Conservation (phyloP, 2,797 vertebrate genomes). For the Sebastes alutus region DNA sequence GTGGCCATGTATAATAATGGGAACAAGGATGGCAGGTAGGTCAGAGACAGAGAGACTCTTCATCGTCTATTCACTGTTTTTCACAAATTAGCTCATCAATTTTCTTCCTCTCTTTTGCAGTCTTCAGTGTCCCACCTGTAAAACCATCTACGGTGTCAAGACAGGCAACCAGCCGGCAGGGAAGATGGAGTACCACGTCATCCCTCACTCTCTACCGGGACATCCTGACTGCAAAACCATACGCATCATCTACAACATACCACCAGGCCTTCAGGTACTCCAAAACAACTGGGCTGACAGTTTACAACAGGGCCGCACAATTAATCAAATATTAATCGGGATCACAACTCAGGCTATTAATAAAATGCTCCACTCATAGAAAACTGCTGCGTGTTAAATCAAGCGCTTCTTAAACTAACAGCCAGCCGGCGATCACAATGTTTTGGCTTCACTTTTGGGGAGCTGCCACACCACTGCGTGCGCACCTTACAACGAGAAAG, state of each 20-base stretch:
- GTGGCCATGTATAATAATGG: constrained; percentile 97
- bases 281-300: neutral
- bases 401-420: no score
- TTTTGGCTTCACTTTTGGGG: no score
- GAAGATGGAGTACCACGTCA: constrained; percentile 87
- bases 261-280: constrained; percentile 89
- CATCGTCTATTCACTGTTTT: neutral
- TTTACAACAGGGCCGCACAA: neutral
- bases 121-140: constrained; percentile 86
- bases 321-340: no score
- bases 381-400: no score
- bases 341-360: no score
- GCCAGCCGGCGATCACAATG: no score
- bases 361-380: no score
- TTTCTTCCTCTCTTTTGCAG: constrained; percentile 28
- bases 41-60: neutral
- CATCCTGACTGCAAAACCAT: constrained; percentile 93
- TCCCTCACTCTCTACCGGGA: constrained; percentile 90
- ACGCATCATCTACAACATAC: constrained; percentile 96
- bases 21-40: constrained; percentile 88
- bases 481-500: no score
- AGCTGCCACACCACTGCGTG: no score
- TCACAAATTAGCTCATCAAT: neutral
- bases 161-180: constrained; percentile 84
- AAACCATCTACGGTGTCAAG: constrained; percentile 85